Percentiles rank a stretch among this genome's conserved stretches.
phyloP scores from a whole-genome alignment of 1,140 invertebrate genomes.

The Drosophila truncata region DNA sequence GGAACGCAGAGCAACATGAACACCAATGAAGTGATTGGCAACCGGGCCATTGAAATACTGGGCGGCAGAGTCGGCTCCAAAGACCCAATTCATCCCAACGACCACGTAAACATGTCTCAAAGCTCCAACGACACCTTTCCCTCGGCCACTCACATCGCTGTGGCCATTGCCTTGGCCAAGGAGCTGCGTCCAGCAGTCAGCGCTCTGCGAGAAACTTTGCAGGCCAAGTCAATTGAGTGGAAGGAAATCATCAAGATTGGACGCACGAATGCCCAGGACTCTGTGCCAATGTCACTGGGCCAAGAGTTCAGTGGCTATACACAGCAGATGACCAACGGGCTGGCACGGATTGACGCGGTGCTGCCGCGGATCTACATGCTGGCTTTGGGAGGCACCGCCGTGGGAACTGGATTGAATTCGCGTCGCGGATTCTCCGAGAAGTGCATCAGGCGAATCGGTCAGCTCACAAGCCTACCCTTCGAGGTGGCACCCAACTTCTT shows the following conservation, averaged over 20 bases:
- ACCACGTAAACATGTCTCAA: constrained; percentile 99
- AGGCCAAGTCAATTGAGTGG: constrained; percentile 93
- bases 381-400: constrained; percentile 98
- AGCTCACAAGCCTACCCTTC: constrained; percentile 93
- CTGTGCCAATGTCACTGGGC: constrained; percentile 97
- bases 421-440: constrained; percentile 94
- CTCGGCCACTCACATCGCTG: constrained; percentile 99
- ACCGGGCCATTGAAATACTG: constrained; percentile 97
- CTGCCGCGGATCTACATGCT: constrained; percentile 95
- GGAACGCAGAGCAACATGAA: constrained; percentile 99
- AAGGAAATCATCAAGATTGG: constrained; percentile 97
- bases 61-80: constrained; percentile 97
- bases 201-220: constrained; percentile 90
- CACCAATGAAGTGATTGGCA: constrained; percentile 97
- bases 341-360: constrained; percentile 93
- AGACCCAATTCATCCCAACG: constrained; percentile 98
- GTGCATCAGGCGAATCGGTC: constrained; percentile 92
- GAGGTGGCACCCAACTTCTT: constrained; percentile 98
- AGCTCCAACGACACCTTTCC: constrained; percentile 99
- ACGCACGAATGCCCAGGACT: constrained; percentile 94
- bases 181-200: constrained; percentile 93
- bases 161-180: constrained; percentile 94
- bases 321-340: constrained; percentile 94
- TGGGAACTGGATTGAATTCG: constrained; percentile 98
- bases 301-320: constrained; percentile 99